These are phyloP conservation scores for Podilymbus podiceps DNA, from an alignment of 2,113 vertebrate genomes.

Conservation along the genomic window DNA sequence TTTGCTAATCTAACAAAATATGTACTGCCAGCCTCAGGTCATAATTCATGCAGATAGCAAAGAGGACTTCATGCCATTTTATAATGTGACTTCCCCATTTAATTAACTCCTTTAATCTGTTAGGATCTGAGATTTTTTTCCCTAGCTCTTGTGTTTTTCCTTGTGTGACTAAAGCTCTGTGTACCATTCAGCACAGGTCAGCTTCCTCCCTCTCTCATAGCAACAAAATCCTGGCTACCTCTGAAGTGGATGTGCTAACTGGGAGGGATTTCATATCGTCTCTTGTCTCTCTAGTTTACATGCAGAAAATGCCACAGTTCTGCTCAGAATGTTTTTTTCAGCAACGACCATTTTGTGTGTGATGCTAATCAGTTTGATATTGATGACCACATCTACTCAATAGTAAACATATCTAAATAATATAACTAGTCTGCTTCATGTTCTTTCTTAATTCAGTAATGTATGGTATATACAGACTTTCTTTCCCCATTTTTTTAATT, in stretches of 20 bases:
- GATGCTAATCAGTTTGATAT: not conserved
- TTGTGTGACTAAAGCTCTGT: not conserved
- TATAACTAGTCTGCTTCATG: constrained; percentile 26
- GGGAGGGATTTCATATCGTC: not conserved
- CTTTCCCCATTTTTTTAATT: not conserved
- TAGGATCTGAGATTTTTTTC: not conserved
- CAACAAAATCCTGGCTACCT: constrained; percentile 53
- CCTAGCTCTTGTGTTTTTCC: not conserved
- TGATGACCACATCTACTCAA: not conserved
- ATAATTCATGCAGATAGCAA: constrained; percentile 55
- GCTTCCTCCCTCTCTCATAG: constrained; percentile 32
- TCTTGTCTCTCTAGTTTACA: not conserved
- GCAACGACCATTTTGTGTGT: not conserved
- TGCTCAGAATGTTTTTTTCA: not conserved
- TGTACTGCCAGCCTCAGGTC: constrained; percentile 28
- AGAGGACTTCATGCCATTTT: constrained; percentile 49
- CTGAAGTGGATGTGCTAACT: constrained; percentile 18
- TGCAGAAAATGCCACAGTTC: not conserved
- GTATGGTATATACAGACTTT: not conserved
- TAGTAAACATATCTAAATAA: not conserved
- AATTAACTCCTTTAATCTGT: constrained; percentile 62
- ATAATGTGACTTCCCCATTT: constrained; percentile 55
- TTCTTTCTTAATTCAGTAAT: constrained; percentile 45
- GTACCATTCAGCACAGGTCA: constrained; percentile 1
- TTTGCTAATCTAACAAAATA: constrained; percentile 63